Percentiles rank a stretch among this genome's conserved stretches.
Conservation (phyloP, 2,113 vertebrate species). For the Rhabdomys dilectus region DNA sequence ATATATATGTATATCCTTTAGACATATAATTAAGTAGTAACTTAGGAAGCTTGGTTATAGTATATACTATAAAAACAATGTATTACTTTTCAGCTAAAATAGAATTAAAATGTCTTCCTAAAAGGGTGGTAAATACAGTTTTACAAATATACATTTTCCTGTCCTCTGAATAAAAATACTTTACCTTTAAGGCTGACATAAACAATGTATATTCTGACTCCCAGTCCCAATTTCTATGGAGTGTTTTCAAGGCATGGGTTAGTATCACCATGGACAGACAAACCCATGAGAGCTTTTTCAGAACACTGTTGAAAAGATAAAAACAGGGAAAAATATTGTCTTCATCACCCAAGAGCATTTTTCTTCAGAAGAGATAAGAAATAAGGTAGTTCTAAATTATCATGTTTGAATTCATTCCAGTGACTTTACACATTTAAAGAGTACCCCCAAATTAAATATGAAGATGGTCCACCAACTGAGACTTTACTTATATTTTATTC, state of each 20-base stretch:
- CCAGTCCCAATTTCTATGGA: conserved; percentile 99
- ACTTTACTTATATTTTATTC: neutral
- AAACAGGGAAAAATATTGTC: neutral
- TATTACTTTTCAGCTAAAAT: neutral
- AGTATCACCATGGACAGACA: conserved; percentile 92
- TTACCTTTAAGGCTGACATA: conserved; percentile 98
- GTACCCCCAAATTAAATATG: neutral
- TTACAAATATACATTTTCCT: conserved; percentile 13
- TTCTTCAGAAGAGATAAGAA: conserved; percentile 37
- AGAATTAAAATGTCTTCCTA: neutral
- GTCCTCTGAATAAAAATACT: conserved; percentile 75
- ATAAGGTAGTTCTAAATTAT: conserved; percentile 23
- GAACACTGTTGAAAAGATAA: conserved; percentile 85
- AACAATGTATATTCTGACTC: conserved; percentile 98
- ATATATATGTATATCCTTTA: neutral
- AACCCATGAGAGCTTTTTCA: conserved; percentile 95
- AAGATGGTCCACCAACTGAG: neutral
- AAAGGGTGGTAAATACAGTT: conserved; percentile 7
- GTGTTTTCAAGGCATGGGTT: conserved; percentile 96
- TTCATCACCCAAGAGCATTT: conserved; percentile 37
- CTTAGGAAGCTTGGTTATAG: neutral
- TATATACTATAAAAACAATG: neutral
- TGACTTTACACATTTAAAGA: neutral
- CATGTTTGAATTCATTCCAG: neutral
- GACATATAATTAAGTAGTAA: neutral